phyloP scores from a whole-genome alignment of 2,113 vertebrate genomes.

The Chrysemys picta region DNA sequence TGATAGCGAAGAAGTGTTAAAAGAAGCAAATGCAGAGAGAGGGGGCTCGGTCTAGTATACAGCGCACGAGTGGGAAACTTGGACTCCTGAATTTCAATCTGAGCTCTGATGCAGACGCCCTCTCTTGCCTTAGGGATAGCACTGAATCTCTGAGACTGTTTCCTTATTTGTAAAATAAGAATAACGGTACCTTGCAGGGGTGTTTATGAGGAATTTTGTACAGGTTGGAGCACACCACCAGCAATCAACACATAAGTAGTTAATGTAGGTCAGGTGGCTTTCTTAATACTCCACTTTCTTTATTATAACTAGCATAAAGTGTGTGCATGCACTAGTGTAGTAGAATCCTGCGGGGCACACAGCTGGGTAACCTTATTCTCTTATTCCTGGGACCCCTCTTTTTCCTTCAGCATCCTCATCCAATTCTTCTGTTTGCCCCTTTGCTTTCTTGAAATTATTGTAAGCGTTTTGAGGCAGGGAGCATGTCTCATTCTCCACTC shows the following conservation, averaged over 20 bases:
- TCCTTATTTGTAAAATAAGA: not conserved
- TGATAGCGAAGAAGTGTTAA: not conserved
- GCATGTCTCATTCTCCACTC: not conserved
- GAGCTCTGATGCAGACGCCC: not conserved
- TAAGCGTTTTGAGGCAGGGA: not conserved
- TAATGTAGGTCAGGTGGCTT: not conserved
- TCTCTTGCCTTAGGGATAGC: not conserved
- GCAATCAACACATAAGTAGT: not conserved
- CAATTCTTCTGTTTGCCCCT: not conserved
- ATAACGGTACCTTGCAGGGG: not conserved
- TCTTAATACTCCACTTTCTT: not conserved
- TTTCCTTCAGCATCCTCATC: not conserved
- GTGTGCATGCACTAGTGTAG: accelerated
- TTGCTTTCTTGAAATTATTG: not conserved
- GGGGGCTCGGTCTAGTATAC: not conserved
- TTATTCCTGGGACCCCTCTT: not conserved
- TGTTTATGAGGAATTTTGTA: not conserved
- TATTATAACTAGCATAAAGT: not conserved
- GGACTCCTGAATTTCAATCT: accelerated
- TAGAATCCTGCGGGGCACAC: not conserved
- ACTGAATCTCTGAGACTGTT: not conserved
- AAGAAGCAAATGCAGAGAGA: not conserved
- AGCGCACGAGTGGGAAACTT: not conserved
- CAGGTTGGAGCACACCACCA: not conserved
- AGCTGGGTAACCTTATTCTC: not conserved